Base-by-base conservation (phyloP, 2,888 invertebrate species). In the Aphrophora alni region DNA sequence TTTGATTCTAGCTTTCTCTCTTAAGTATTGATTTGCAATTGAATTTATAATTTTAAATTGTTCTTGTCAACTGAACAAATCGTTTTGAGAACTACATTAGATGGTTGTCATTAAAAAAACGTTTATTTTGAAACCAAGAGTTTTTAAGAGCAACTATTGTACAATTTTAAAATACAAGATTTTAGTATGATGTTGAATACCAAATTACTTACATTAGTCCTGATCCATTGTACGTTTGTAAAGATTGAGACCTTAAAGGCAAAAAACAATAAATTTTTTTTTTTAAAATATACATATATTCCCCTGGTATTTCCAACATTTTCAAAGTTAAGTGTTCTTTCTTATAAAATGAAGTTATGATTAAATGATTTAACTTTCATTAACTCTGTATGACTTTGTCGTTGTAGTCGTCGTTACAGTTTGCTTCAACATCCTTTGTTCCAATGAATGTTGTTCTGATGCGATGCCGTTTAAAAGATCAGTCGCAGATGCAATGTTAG, bases 351-450 rank as follows among this genome's bases (percentile, higher is more conserved):
- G 44, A 44, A 44, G 14, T 10, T 44, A 44, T 44, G 44, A 44
- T 7, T 2, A 14, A 14, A 44, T 44, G 27, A 59, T 7, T 73
- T 73, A 78, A 38, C 51, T 73, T 73, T 78, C 78, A 27, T 78
- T 78, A 73, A 78, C 28, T 28, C 73, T 72, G 59, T 78, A 78
- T 10, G 78, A 78, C 73, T 78, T 82, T 27, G 79, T 80, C 17
- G 82, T 82, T 14, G 81, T 75, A 21, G 77, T 38, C 14, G 81
- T 78, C 21, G 76, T 77, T 17, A 81, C 51, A 12, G 81, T 78
- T 21, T 78, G 81, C 44, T 78, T 81, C 69, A 81, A 25, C 81
- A 81, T 81, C 27, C 77, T 77, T 38, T 81, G 81, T 28, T 81
- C 81, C 24, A 81, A 75, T 10, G 81, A 78, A 24, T 74, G 71